Conservation (phyloP, 2,888 invertebrate species). For the Plusia festucae region DNA sequence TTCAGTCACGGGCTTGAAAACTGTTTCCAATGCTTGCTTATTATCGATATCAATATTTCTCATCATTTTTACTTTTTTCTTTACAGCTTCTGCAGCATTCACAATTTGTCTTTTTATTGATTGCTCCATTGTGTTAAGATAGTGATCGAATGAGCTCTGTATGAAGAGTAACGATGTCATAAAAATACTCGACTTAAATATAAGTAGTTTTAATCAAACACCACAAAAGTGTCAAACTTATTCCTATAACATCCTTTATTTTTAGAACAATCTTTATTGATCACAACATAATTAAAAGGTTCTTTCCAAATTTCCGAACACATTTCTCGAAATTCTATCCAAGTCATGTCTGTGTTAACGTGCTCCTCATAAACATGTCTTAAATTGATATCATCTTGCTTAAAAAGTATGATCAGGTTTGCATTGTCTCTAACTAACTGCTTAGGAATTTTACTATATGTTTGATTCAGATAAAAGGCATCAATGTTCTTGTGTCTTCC, state of each 20-base stretch:
- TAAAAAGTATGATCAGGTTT: background rate
- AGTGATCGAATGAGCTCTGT: background rate
- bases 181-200: background rate
- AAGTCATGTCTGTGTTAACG: background rate
- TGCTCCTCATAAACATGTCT: constrained; percentile 5
- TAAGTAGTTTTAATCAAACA: background rate
- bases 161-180: background rate
- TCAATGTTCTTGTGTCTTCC: too few relatives aligned
- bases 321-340: background rate
- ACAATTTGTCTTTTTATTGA: background rate
- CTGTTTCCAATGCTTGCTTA: background rate
- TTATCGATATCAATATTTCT: background rate
- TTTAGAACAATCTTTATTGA: constrained; percentile 15
- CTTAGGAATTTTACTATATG: constrained; percentile 7
- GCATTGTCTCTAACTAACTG: constrained; percentile 9
- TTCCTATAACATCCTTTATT: constrained; percentile 5
- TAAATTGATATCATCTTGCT: constrained; percentile 10
- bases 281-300: constrained; percentile 5
- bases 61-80: background rate
- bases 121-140: background rate
- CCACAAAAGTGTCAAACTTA: constrained; percentile 7
- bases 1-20: too few relatives aligned
- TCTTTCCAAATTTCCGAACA: constrained; percentile 6
- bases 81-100: background rate
- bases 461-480: constrained; percentile 3